Base-by-base conservation (phyloP, 2,888 invertebrate species). In the Nomada fucata region DNA sequence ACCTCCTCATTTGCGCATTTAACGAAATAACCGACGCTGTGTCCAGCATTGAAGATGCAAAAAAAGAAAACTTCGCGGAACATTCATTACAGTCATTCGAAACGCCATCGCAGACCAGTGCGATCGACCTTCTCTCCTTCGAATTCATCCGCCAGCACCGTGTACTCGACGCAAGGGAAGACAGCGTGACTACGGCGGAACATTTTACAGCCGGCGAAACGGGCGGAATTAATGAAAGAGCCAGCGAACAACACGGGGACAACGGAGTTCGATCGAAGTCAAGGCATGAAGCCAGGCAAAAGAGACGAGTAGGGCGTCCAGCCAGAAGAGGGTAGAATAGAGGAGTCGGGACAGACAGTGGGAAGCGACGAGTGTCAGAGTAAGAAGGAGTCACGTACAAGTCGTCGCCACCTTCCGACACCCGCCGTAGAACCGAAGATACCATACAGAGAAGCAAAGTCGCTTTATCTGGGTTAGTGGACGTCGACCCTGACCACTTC, bases 391-490 rank as follows among this genome's bases (percentile, higher is more conserved):
- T 55, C 23, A 52, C 59, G 64, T 67, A 60, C 77, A 67, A 85
- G 82, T 86, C 71, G 86, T 76, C 80, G 79, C 76, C 82, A 76
- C 80, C 79, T 85, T 83, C 78, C 65, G 84, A 80, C 85, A 83
- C 81, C 85, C 83, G 70, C 83, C 83, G 79, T 80, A 90, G 85
- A 80, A 86, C 84, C 79, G 82, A 85, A 87, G 90, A 91, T 88
- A 89, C 88, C 89, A 87, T 84, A 89, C 86, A 86, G 79, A 87
- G 86, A 84, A 87, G 85, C 86, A 82, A 77, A 90, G 89, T 89
- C 88, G 83, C 83, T 86, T 87, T 90, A 90, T 91, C 89, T 90
- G 86, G 90, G 89, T 90, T 89, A 89, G 89, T 88, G 88, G 89
- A 90, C 87, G 88, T 85, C 86, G 84, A 87, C 84, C 85, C 88